Percentiles rank a stretch among this genome's conserved stretches.
Conservation (phyloP, 2,888 invertebrate genomes). For the Ashinkailepas kermadecensis region DNA sequence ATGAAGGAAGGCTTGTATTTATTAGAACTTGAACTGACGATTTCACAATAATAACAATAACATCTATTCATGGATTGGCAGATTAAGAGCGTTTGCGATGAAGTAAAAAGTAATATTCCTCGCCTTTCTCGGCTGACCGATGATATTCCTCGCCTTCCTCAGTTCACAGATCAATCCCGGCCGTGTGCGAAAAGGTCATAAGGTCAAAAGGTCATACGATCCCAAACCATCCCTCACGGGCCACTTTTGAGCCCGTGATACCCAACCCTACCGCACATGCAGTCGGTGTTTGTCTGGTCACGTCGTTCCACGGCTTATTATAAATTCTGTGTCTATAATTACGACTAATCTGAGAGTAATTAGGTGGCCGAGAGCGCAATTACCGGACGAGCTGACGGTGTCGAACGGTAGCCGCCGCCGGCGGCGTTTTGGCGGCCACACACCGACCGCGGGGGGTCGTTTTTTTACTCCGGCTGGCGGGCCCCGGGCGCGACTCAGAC, state of each 20-base stretch:
- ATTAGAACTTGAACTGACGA: too few species aligned
- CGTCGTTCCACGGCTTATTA: background rate
- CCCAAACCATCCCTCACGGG: too few species aligned
- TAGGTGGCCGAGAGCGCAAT: background rate
- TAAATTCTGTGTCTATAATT: slow-evolving; percentile 10
- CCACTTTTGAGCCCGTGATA: background rate
- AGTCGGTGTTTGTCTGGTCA: background rate
- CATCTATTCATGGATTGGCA: too few species aligned
- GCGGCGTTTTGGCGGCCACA: background rate
- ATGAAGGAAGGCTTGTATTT: too few species aligned
- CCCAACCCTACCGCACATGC: background rate
- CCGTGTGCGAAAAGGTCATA: too few species aligned
- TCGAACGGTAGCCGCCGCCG: background rate
- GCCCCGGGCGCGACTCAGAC: background rate
- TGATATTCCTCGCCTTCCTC: too few species aligned
- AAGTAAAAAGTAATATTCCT: too few species aligned
- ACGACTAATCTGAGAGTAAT: background rate
- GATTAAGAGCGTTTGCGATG: too few species aligned
- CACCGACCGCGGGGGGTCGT: background rate
- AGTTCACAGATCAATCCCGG: too few species aligned
- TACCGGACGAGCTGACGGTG: background rate
- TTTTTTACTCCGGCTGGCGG: background rate
- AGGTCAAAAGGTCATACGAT: too few species aligned
- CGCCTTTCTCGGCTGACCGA: too few species aligned
- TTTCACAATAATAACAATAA: too few species aligned